Evolutionary conservation across 2,797 vertebrate species (phyloP).

Genomic region (Acanthurus tractus): DNA sequence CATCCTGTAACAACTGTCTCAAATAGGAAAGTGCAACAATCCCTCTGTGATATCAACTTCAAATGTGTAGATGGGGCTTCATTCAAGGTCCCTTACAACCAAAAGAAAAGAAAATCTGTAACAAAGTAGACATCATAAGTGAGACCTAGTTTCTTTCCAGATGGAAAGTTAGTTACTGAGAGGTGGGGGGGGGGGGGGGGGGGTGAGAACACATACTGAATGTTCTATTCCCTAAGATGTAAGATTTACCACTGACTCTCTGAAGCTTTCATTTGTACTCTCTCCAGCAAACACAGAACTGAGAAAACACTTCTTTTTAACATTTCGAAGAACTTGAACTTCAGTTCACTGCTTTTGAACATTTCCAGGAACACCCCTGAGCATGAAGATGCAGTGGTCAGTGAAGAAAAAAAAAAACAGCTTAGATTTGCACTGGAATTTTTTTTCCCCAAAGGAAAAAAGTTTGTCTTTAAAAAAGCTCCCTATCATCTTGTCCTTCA

Average conservation of each 20-base stretch:
- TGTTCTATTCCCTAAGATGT: conserved; percentile 42
- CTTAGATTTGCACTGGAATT: conserved; percentile 24
- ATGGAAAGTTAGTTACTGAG: conserved; percentile 47
- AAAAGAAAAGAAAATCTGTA: conserved; percentile 39
- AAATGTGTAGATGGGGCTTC: conserved; percentile 55
- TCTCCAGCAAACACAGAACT: conserved; percentile 34
- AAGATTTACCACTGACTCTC: conserved; percentile 22
- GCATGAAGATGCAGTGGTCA: conserved; percentile 29
- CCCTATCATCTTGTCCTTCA: conserved; percentile 57
- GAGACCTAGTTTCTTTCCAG: conserved; percentile 10
- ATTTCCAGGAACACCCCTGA: conserved; percentile 57
- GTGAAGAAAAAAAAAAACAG: conserved; percentile 15
- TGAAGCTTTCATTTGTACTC: conserved; percentile 24
- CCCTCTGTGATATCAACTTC: conserved; percentile 31
- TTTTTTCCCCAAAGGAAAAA: conserved; percentile 20
- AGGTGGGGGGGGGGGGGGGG: conserved; percentile 49
- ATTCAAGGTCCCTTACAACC: conserved; percentile 29
- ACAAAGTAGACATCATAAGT: conserved; percentile 40
- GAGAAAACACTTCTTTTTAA: conserved; percentile 28
- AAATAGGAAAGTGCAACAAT: conserved; percentile 1
- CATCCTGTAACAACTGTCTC: conserved; percentile 19
- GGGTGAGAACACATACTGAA: conserved; percentile 44
- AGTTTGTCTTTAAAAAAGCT: conserved; percentile 48
- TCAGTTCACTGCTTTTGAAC: conserved; percentile 21
- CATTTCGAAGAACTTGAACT: conserved; percentile 41